These are phyloP conservation scores for Disparrhopalites patrizii DNA, from an alignment of 2,888 invertebrate genomes.

Conservation along the genomic window DNA sequence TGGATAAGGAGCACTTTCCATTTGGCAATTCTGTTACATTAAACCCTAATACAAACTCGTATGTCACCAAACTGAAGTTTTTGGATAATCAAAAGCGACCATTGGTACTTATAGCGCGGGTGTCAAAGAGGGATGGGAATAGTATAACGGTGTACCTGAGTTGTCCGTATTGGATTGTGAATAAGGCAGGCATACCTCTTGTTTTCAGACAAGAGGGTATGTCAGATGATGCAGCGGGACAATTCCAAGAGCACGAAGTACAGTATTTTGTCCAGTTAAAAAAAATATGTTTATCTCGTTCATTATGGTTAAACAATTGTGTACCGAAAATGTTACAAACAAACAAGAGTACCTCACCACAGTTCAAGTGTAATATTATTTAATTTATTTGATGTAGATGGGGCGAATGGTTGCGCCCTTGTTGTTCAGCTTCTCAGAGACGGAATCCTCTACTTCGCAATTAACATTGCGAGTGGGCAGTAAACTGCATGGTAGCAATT, in stretches of 20 bases:
- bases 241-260: slow-evolving; percentile 90
- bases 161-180: slow-evolving; percentile 86
- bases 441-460: slow-evolving; percentile 74
- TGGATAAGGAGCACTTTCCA: slow-evolving; percentile 76
- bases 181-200: slow-evolving; percentile 92
- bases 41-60: slow-evolving; percentile 53
- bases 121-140: slow-evolving; percentile 60
- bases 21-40: slow-evolving; percentile 63
- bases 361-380: slow-evolving; percentile 8
- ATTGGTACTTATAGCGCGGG: slow-evolving; percentile 69
- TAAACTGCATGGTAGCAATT: slow-evolving; percentile 56
- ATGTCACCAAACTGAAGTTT: slow-evolving; percentile 67
- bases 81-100: slow-evolving; percentile 69
- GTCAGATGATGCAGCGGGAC: slow-evolving; percentile 69
- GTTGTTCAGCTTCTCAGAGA: slow-evolving; percentile 88
- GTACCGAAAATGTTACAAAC: not conserved
- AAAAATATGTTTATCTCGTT: not conserved
- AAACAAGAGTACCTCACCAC: too few species aligned
- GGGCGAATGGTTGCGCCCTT: slow-evolving; percentile 79
- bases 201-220: slow-evolving; percentile 88
- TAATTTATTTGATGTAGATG: slow-evolving; percentile 27
- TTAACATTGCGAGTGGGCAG: slow-evolving; percentile 67
- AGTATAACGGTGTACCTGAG: slow-evolving; percentile 58
- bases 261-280: not conserved
- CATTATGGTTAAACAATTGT: not conserved